Evolutionary conservation across 2,888 invertebrate species (phyloP).

Genomic region (Papilio gigon): DNA sequence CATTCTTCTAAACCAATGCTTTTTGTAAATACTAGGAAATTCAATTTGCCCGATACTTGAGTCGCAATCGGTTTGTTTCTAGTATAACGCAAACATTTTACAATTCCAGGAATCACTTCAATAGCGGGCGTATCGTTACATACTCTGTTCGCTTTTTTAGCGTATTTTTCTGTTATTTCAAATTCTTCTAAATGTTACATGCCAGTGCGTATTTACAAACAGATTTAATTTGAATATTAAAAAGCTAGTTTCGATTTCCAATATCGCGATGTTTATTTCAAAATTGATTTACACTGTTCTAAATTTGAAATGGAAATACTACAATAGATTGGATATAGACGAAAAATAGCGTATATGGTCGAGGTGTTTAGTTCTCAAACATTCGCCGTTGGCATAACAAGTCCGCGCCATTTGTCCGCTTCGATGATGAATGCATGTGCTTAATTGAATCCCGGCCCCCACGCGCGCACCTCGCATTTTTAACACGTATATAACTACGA

Average conservation of each 20-base stretch:
- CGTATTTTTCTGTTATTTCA: neutral
- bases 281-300: neutral
- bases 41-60: constrained; percentile 50
- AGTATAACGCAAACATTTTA: constrained; percentile 46
- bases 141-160: neutral
- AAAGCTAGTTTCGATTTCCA: neutral
- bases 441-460: constrained; percentile 52
- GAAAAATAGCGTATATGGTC: constrained; percentile 48
- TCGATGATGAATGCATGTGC: constrained; percentile 55
- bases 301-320: neutral
- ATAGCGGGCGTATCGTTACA: neutral
- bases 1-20: constrained; percentile 70
- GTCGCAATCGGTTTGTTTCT: constrained; percentile 50
- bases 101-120: constrained; percentile 27
- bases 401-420: constrained; percentile 56
- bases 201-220: neutral
- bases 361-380: constrained; percentile 52
- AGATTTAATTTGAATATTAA: neutral
- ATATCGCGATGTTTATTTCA: neutral
- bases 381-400: constrained; percentile 56
- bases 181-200: neutral
- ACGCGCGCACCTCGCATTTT: constrained; percentile 28
- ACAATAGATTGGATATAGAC: constrained; percentile 29
- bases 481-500: neutral
- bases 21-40: constrained; percentile 66